Percentiles rank a stretch among this genome's conserved stretches.
phyloP scores from a whole-genome alignment of 2,888 invertebrate genomes.

The Sphinx pinastri region DNA sequence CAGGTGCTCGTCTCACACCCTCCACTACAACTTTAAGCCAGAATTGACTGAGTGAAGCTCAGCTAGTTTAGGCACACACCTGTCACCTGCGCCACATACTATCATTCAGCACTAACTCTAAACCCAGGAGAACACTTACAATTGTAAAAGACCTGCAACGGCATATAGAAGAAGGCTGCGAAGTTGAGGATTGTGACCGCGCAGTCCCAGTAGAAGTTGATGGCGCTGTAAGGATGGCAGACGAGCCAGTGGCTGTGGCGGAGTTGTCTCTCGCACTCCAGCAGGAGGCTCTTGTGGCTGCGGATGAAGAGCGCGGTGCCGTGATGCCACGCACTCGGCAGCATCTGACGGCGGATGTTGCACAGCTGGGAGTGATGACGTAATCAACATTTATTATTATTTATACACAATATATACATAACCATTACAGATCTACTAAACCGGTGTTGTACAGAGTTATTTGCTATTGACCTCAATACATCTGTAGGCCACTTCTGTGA shows the following conservation, averaged over 20 bases:
- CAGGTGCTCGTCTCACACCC: too few relatives aligned
- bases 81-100: too few relatives aligned
- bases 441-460: too few relatives aligned
- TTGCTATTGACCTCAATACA: too few relatives aligned
- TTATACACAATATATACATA: too few relatives aligned
- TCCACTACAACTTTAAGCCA: too few relatives aligned
- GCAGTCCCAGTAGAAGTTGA: constrained; percentile 56
- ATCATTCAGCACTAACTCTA: too few relatives aligned
- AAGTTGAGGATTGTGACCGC: constrained; percentile 42
- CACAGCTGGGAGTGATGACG: constrained; percentile 31
- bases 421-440: too few relatives aligned
- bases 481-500: too few relatives aligned
- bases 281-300: constrained; percentile 51
- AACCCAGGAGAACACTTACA: constrained; percentile 47
- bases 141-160: constrained; percentile 56
- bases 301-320: constrained; percentile 50
- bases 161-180: constrained; percentile 52
- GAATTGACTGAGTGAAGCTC: too few relatives aligned
- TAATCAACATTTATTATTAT: too few relatives aligned
- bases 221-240: constrained; percentile 67
- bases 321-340: constrained; percentile 57
- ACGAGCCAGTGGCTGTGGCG: constrained; percentile 42
- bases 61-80: too few relatives aligned
- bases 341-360: constrained; percentile 38
- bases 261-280: constrained; percentile 54